Base-by-base conservation (phyloP, 2,888 invertebrate genomes). In the Himalopsyche tibetana region DNA sequence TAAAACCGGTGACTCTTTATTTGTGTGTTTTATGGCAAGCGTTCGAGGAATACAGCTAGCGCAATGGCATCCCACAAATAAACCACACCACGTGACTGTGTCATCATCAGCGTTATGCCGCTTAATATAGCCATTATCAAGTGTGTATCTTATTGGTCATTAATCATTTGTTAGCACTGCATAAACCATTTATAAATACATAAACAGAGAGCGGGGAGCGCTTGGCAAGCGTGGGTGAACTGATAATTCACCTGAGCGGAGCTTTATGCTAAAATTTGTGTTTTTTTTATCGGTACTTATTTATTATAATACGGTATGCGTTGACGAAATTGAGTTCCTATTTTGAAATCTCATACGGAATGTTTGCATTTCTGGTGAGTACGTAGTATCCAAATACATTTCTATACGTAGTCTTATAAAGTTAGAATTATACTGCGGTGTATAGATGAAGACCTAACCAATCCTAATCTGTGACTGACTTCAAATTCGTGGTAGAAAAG, bases 11-110 rank as follows among this genome's bases (percentile, higher is more conserved):
- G 63, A 63, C 19, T n/a, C 63, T 19, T 0, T 63, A 56, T 63
- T 51, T 51, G 51, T 51, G 51, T 51, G 51, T 51, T 51, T 51
- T n/a, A 63, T 63, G 19, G 28, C 63, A 63, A 63, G 28, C 63
- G 36, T 74, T 74, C 74, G 74, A 74, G 74, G 74, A 74, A 74
- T 74, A 74, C 74, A 5, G 36, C 36, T 74, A 28, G n/a, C 63
- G 28, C 15, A 63, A 28, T 63, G 74, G 28, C 28, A 36, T 69
- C 36, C 74, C 28, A 36, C 36, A 74, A 74, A 74, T 74, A 36
- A 63, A 74, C 74, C 74, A 15, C 74, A 74, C 74, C 28, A 74
- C 36, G 28, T 74, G 36, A 74, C 36, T 74, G 15, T 74, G 74
- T 74, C 36, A 74, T 36, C 74, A 74, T 36, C 28, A 15, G 28